Evolutionary conservation across 2,113 vertebrate genomes (phyloP), one percentile per base, ranked within the genome.

Genomic region (Psilopogon haemacephalus): DNA sequence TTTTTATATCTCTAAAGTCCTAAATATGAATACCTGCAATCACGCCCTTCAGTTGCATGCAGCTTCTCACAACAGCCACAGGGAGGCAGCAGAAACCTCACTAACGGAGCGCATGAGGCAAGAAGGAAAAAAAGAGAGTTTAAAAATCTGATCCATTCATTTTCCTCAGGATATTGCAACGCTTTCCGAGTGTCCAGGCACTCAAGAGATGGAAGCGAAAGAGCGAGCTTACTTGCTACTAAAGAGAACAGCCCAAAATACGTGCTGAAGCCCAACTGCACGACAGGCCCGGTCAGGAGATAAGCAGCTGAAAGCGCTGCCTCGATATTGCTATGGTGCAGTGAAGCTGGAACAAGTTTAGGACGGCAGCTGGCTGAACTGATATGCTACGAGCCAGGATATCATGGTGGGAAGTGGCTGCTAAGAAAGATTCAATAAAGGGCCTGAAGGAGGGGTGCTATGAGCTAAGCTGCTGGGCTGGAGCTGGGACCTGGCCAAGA

Each of bases 1-100:
- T 32, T 13, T 42, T 80, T 67, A 11, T 1, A 38, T 15, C 24
- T 8, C 44, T 2, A 6, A 77, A 18, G 3, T 5, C 12, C n/a
- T 28, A 15, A 33, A 38, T 15, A 35, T 27, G 33, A 9, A 5
- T 1, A 1, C 3, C 30, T 35, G 4, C 23, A 33, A 6, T 0
- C 17, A 4, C 8, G 0, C 0, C 2, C 44, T 33, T 52, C 65
- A 2, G 80, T 0, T 6, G 27, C 0, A 35, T 11, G 90, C 87
- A 69, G 71, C 62, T 72, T 63, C 44, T 2, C 1, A 0, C 81
- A 56, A 11, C 14, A 89, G 72, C 95, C 95, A 74, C 71, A 1
- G 18, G 79, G 95, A 56, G 95, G 95, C 89, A 2, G 71, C 93
- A 90, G 86, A 90, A 3, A 35, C 89, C 70, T 13, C 75, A n/a